phyloP scores from a whole-genome alignment of 1,140 invertebrate genomes.

The Drosophila rufa region DNA sequence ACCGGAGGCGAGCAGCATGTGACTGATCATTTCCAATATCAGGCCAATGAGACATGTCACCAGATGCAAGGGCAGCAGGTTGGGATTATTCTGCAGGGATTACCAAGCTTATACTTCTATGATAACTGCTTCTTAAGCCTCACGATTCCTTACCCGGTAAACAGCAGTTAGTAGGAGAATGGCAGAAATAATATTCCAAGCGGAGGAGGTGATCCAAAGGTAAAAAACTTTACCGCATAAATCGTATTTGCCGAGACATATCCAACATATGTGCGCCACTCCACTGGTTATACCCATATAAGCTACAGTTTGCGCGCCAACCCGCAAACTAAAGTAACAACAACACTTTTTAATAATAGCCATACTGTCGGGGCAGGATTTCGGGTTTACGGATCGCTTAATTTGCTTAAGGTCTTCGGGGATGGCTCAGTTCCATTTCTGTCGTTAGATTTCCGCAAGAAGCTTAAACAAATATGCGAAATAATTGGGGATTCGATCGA shows the following conservation, averaged over 20 bases:
- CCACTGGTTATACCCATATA: neutral
- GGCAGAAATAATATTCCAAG: neutral
- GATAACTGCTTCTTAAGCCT: neutral
- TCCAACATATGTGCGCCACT: neutral
- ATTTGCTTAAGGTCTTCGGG: neutral
- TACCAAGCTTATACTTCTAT: no score
- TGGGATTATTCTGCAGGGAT: conserved; percentile 1
- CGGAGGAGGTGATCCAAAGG: neutral
- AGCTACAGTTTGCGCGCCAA: conserved; percentile 13
- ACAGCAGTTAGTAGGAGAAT: neutral
- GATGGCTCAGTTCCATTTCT: conserved; percentile 4
- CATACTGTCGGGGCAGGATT: conserved; percentile 8
- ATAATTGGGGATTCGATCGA: neutral
- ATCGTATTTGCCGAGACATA: neutral
- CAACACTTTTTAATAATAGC: conserved; percentile 18
- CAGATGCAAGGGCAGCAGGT: conserved; percentile 42
- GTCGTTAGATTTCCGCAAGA: neutral
- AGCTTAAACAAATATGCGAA: neutral
- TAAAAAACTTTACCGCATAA: neutral
- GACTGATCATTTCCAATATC: conserved; percentile 39
- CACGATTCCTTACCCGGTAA: neutral
- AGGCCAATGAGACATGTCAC: conserved; percentile 28
- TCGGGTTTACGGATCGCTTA: no score
- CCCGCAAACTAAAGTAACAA: conserved; percentile 18
- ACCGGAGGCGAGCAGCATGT: conserved; percentile 17